Percentiles rank a stretch among this genome's conserved stretches.
These are phyloP conservation scores for Pipra filicauda DNA, from an alignment of 2,113 vertebrate genomes.

Conservation along the genomic window DNA sequence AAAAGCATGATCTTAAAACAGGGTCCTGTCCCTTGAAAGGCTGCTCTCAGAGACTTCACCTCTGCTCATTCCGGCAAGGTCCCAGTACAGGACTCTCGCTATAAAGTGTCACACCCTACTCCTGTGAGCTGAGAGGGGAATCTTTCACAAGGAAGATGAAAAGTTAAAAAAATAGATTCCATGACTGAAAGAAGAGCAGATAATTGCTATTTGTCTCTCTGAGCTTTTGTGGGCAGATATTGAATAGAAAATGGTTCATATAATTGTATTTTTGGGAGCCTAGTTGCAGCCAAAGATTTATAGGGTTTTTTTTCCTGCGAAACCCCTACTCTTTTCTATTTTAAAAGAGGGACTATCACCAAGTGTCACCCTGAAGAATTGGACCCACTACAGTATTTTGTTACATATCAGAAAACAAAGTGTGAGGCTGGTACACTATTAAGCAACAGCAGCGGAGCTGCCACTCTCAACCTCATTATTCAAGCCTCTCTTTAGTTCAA, in stretches of 20 bases:
- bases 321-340: constrained; percentile 54
- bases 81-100: not conserved
- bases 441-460: constrained; percentile 64
- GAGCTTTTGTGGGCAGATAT: constrained; percentile 53
- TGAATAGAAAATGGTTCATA: constrained; percentile 56
- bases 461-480: constrained; percentile 78
- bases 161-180: not conserved
- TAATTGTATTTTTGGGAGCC: constrained; percentile 66
- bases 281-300: constrained; percentile 64
- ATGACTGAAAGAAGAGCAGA: constrained; percentile 25
- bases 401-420: constrained; percentile 67
- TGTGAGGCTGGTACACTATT: constrained; percentile 65
- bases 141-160: not conserved
- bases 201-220: constrained; percentile 53
- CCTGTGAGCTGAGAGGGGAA: not conserved
- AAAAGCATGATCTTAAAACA: not conserved
- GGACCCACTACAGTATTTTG: constrained; percentile 69
- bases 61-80: not conserved
- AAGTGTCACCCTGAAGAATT: constrained; percentile 80
- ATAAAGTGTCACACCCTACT: not conserved
- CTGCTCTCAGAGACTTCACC: not conserved
- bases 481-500: constrained; percentile 82
- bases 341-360: constrained; percentile 72
- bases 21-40: not conserved
- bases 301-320: constrained; percentile 43